A percentile compares a stretch with the other conserved stretches of the same genome.
Evolutionary conservation across 2,113 vertebrate species (phyloP).

Genomic region (Coreoperca whiteheadi): DNA sequence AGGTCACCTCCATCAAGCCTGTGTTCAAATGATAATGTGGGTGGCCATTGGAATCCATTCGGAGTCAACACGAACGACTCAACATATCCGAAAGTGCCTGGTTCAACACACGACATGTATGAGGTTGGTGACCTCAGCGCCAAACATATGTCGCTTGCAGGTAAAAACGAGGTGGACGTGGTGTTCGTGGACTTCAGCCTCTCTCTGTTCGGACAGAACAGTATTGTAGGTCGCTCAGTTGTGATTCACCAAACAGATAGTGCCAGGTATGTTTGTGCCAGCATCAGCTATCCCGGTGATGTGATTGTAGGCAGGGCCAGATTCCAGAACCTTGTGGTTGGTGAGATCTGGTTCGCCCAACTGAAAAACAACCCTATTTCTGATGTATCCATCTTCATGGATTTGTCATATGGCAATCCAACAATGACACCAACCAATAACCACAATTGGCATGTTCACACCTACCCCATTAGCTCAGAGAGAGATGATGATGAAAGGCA

Average conservation of each 20-base stretch:
- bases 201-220: constrained; percentile 86
- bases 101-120: constrained; percentile 83
- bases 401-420: constrained; percentile 78
- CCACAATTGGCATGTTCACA: constrained; percentile 87
- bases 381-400: constrained; percentile 85
- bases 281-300: constrained; percentile 80
- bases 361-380: constrained; percentile 78
- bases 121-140: constrained; percentile 85
- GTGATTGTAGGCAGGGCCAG: constrained; percentile 73
- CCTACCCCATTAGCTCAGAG: constrained; percentile 83
- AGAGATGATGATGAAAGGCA: constrained; percentile 68
- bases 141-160: constrained; percentile 78
- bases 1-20: constrained; percentile 40
- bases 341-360: constrained; percentile 83
- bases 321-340: constrained; percentile 81
- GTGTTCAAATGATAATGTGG: constrained; percentile 83
- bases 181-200: constrained; percentile 83
- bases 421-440: constrained; percentile 61
- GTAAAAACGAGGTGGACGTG: neutral
- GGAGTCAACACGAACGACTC: constrained; percentile 53
- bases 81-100: constrained; percentile 71
- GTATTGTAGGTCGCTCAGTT: constrained; percentile 86
- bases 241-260: constrained; percentile 78
- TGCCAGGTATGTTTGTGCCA: constrained; percentile 77
- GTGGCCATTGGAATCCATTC: constrained; percentile 87